These are phyloP conservation scores for Euphonia xanthogaster DNA, from an alignment of 2,797 vertebrate species.

Conservation along the genomic window DNA sequence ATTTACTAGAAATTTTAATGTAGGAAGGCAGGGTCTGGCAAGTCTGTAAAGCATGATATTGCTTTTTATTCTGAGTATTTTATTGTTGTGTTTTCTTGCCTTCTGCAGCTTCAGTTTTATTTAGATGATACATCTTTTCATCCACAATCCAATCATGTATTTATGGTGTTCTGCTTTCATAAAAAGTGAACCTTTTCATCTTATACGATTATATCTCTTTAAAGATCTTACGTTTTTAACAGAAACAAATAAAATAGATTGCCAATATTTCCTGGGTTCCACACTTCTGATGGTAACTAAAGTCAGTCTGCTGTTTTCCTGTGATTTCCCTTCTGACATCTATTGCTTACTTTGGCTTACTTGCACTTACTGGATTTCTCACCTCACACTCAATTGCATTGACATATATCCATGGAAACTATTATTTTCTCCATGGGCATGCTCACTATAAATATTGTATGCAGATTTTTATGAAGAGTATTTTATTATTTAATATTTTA, in stretches of 20 bases:
- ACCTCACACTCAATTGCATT: background rate
- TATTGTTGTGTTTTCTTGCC: background rate
- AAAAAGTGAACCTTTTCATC: background rate
- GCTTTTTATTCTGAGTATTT: background rate
- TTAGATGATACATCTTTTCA: background rate
- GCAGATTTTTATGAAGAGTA: background rate
- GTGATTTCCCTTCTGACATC: background rate
- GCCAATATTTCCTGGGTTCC: background rate
- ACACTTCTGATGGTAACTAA: background rate
- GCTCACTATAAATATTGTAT: background rate
- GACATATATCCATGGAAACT: background rate
- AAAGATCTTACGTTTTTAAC: background rate
- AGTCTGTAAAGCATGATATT: background rate
- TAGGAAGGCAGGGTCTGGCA: background rate
- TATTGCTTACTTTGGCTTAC: accelerated
- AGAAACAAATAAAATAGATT: background rate
- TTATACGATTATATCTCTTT: background rate
- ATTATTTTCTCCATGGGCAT: background rate
- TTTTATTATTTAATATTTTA: background rate
- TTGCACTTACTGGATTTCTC: background rate
- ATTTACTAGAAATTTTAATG: background rate
- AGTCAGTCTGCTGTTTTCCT: background rate
- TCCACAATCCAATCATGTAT: background rate
- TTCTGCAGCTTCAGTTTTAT: background rate
- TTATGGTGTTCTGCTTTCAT: background rate